These are phyloP conservation scores for Bombylius discolor DNA, from an alignment of 2,888 invertebrate genomes.

Conservation along the genomic window DNA sequence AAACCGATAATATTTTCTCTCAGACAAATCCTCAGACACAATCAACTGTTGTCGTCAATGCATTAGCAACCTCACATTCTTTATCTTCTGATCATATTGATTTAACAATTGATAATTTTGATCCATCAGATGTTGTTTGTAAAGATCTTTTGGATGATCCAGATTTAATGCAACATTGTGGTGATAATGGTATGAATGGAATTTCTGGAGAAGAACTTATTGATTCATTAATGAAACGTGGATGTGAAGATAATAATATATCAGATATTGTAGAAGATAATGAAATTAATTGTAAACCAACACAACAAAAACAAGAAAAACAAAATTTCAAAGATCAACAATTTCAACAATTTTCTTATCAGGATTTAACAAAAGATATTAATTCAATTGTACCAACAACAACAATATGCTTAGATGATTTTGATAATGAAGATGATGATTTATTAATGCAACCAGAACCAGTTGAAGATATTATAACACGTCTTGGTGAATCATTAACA, in stretches of 20 bases:
- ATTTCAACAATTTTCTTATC: neutral
- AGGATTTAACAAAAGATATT: neutral
- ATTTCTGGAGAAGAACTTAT: slow-evolving; percentile 39
- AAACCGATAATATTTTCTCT: neutral
- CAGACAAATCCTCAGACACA: neutral
- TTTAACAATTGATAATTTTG: slow-evolving; percentile 13
- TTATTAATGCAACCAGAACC: slow-evolving; percentile 39
- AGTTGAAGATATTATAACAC: slow-evolving; percentile 47
- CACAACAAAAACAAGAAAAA: slow-evolving; percentile 31
- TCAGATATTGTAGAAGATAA: slow-evolving; percentile 19
- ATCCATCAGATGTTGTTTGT: slow-evolving; percentile 19
- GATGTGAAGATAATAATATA: slow-evolving; percentile 47
- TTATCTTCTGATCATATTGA: neutral
- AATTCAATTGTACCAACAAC: slow-evolving; percentile 6
- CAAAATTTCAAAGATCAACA: neutral
- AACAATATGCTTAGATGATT: slow-evolving; percentile 33
- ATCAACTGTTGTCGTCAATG: neutral
- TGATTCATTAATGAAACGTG: slow-evolving; percentile 47
- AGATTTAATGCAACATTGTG: slow-evolving; percentile 30
- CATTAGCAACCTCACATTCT: neutral
- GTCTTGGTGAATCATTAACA: slow-evolving; percentile 47
- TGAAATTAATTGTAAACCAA: slow-evolving; percentile 19
- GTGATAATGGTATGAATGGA: slow-evolving; percentile 31
- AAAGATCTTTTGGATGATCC: slow-evolving; percentile 33
- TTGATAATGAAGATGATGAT: slow-evolving; percentile 40